Base-by-base conservation (phyloP, 2,113 vertebrate genomes). In the Anguilla rostrata region DNA sequence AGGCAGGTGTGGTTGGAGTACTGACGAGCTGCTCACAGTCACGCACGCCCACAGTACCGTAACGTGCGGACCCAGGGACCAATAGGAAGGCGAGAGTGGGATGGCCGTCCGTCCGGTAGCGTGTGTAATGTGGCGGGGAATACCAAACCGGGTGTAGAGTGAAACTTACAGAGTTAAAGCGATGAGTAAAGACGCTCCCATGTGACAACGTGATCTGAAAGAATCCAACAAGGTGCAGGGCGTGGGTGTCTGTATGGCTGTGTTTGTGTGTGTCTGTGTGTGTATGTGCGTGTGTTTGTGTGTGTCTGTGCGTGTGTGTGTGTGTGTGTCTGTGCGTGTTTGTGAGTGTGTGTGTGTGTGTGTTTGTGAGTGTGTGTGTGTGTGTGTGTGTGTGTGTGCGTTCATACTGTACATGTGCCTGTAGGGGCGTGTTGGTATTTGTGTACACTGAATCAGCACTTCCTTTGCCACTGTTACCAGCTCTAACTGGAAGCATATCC, bases 401-500 rank as follows among this genome's bases (percentile, higher is more conserved):
- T 75, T 22, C 29, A 22, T n/a, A 29, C 34, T 34, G 34, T 34
- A 34, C 29, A 12, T 75, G 29, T n/a, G 22, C 29, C 22, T n/a
- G 40, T 39, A n/a, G 49, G n/a, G 46, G n/a, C 29, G 29, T 49
- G 11, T 6, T 3, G n/a, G 20, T 22, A 53, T 53, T 53, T 9
- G 26, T 29, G 53, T 15, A 29, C 40, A 57, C 20, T 20, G 39
- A 56, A 7, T 79, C 39, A 43, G 34, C 71, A 79, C 39, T 78
- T 56, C 86, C 83, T 56, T 46, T 41, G 49, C n/a, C 41, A 78
- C 41, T 87, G 63, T 87, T 57, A 83, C 82, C 66, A 79, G 66
- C 56, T 83, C 63, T 15, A 56, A 43, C 57, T 78, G 63, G 78
- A 71, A 63, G 49, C 56, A 71, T 83, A 57, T 56, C 84, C 56